Evolutionary conservation across 2,888 invertebrate genomes (phyloP), one percentile per base, ranked within the genome.

Genomic region (Hydrotaea diabolus): DNA sequence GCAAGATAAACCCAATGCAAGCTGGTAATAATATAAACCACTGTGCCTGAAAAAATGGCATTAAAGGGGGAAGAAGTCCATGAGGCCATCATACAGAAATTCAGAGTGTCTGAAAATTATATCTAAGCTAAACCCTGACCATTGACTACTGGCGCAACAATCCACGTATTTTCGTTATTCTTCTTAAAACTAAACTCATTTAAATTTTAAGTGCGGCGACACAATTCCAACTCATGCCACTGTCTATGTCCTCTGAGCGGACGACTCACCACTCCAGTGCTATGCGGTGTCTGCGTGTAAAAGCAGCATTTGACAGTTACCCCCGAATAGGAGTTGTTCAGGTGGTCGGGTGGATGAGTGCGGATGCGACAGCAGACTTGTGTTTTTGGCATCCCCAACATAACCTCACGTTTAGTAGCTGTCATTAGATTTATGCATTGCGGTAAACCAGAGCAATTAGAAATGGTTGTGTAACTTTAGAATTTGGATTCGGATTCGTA

Each of bases 401-500:
- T 80, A 80, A 85, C 86, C 86, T 86, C 83, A 85, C 85, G 85
- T 77, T 77, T 74, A 64, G 78, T 83, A 81, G 77, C 79, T 85
- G 86, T 83, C 85, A 83, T 84, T 88, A 86, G 86, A 88, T 88
- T 88, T 88, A 88, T 88, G 88, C 87, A 88, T 87, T 88, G 88
- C 88, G 88, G 88, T 87, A 87, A 88, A 87, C 88, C 88, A 87
- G 86, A 87, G 87, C 87, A 88, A 88, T 88, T 88, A 88, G 87
- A 87, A 87, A 87, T 87, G 87, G 87, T 87, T 88, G 87, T 74
- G 73, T 80, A 80, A 85, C 79, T 85, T 80, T 84, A 57, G 19
- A 43, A n/a, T 49, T 49, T 71, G 71, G 26, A 26, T 77, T 55
- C 43, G 19, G 57, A 31, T 31, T 21, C 43, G 62, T 46, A 69